Evolutionary conservation across 1,140 invertebrate genomes (phyloP).

Genomic region (Drosophila nebulosa): DNA sequence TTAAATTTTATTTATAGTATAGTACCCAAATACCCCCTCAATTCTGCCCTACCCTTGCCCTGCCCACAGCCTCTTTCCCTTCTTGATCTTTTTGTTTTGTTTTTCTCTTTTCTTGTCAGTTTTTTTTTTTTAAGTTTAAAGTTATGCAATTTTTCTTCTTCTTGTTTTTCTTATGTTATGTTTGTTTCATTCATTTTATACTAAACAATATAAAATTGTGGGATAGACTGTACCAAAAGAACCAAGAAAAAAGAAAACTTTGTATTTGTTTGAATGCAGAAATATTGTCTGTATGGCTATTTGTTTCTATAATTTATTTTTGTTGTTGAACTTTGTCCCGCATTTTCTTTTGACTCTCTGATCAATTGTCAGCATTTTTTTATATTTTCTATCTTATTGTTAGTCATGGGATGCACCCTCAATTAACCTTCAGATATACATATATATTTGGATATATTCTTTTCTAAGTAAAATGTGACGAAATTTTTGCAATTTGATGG

Average conservation of each 20-base stretch:
- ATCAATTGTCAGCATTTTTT: not conserved
- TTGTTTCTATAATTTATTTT: not conserved
- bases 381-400: not conserved
- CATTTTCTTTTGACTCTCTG: not conserved
- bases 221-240: not conserved
- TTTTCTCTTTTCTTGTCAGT: not conserved
- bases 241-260: not conserved
- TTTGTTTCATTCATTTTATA: slow-evolving; percentile 6
- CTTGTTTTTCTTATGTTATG: slow-evolving; percentile 3
- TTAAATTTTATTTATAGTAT: not conserved
- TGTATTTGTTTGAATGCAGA: not conserved
- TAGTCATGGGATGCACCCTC: not conserved
- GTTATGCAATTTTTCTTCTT: not conserved
- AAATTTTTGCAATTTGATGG: not conserved
- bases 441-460: not conserved
- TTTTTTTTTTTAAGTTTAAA: not conserved
- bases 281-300: not conserved
- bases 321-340: not conserved
- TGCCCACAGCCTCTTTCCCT: not conserved
- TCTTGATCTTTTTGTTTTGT: not conserved
- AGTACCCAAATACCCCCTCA: not conserved
- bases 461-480: not conserved
- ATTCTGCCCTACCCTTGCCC: not conserved
- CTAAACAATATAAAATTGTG: not conserved
- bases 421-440: not conserved